Conservation (phyloP, 2,797 vertebrate species). For the Oceanodroma leucorhoa region DNA sequence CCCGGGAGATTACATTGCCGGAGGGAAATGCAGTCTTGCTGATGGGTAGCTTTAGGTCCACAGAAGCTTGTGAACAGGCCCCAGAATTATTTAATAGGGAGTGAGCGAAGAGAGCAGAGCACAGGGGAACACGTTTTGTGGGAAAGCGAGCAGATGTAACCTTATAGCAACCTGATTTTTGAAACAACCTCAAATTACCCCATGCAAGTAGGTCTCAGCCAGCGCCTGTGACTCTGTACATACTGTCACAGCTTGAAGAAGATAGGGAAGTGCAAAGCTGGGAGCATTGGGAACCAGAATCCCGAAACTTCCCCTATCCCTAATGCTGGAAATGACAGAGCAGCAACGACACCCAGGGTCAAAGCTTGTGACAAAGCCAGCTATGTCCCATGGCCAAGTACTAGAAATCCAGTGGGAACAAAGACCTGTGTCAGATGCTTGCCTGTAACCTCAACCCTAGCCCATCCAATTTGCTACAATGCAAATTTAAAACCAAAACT, state of each 20-base stretch:
- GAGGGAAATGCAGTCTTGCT: not conserved
- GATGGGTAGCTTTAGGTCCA: not conserved
- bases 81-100: not conserved
- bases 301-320: not conserved
- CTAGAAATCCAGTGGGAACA: not conserved
- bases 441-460: not conserved
- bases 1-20: not conserved
- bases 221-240: not conserved
- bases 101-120: not conserved
- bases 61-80: not conserved
- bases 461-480: not conserved
- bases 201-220: not conserved
- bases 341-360: not conserved
- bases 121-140: not conserved
- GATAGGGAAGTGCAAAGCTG: not conserved
- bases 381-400: accelerated
- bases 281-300: not conserved
- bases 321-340: not conserved
- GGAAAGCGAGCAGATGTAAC: not conserved
- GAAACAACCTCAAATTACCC: not conserved
- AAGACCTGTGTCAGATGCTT: not conserved
- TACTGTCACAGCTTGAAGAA: not conserved
- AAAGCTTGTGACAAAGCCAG: not conserved
- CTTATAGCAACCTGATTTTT: not conserved
- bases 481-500: not conserved